Evolutionary conservation across 2,888 invertebrate genomes (phyloP), one percentile per base, ranked within the genome.

Genomic region (Eristalis arbustorum): DNA sequence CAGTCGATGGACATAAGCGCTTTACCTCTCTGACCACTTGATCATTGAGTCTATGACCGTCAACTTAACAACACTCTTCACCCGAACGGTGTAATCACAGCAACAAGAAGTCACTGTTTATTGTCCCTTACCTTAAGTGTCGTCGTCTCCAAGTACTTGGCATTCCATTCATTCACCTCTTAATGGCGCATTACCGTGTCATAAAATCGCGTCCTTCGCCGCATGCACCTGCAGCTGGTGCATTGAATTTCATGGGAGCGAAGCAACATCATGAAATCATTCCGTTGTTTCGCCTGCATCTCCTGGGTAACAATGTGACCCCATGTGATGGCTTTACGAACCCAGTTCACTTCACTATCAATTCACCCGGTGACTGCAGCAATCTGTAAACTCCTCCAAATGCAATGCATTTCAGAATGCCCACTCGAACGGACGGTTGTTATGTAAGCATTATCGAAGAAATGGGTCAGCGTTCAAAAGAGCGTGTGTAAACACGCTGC

Each of bases 301-400:
- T 49, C 18, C n/a, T 18, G 49, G 18, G 49, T 49, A 49, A 18
- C 49, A 49, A 49, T 18, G 49, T 18, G 49, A 49, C 49, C 49
- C 49, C 5, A 49, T n/a, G n/a, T n/a, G 49, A 49, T 49, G 49
- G n/a, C 49, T 49, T 49, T 18, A 18, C 49, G n/a, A 49, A 18
- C 49, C 18, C 49, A 18, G 49, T 49, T 49, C 18, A 18, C 49
- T 49, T 18, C 8, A 49, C 49, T 49, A 49, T 49, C 49, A 49
- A 49, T 49, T 49, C 49, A 49, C 49, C 49, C 49, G 49, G 49
- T 18, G 49, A 49, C 49, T 49, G 61, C 28, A 18, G 25, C 5
- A 42, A 71, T 67, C 67, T 67, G 31, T 67, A 49, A 49, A 67
- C 28, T 28, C 31, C 49, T 25, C 31, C 49, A 18, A 67, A n/a